A percentile compares a stretch with the other conserved stretches of the same genome.
phyloP scores from a whole-genome alignment of 2,797 vertebrate genomes.

The Chelon auratus region DNA sequence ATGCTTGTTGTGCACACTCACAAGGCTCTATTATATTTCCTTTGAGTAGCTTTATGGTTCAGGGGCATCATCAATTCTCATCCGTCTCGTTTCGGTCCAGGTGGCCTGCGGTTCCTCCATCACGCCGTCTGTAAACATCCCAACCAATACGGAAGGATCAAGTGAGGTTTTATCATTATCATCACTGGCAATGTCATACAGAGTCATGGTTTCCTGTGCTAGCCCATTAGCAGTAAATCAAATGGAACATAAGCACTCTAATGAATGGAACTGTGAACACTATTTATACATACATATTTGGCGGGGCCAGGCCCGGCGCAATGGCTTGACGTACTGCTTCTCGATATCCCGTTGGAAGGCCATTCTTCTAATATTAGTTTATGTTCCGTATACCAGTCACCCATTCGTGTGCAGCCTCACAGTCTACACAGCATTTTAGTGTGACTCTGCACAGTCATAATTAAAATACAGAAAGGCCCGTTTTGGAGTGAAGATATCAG shows the following conservation, averaged over 20 bases:
- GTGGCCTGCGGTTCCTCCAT: slow-evolving; percentile 37
- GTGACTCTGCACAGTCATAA: slow-evolving; percentile 10
- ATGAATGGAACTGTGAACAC: slow-evolving; percentile 48
- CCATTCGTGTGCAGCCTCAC: not conserved
- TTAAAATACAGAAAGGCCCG: not conserved
- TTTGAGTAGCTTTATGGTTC: slow-evolving; percentile 45
- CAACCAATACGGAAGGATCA: slow-evolving; percentile 49
- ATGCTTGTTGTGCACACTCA: slow-evolving; percentile 1
- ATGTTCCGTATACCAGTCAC: slow-evolving; percentile 13
- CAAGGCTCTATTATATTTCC: slow-evolving; percentile 36
- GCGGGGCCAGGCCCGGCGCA: not conserved
- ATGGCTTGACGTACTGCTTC: slow-evolving; percentile 34
- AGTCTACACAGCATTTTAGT: not conserved
- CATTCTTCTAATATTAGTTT: slow-evolving; percentile 31
- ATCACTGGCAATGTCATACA: slow-evolving; percentile 52
- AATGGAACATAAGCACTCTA: slow-evolving; percentile 54
- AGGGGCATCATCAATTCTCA: slow-evolving; percentile 57
- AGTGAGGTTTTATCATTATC: slow-evolving; percentile 60
- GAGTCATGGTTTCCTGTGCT: slow-evolving; percentile 35
- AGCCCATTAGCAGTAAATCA: slow-evolving; percentile 65
- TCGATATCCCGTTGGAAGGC: slow-evolving; percentile 17
- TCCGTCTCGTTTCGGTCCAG: slow-evolving; percentile 40
- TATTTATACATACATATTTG: slow-evolving; percentile 45
- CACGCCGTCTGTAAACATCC: slow-evolving; percentile 44
- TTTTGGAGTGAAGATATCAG: slow-evolving; percentile 33